Base-by-base conservation (phyloP, 2,797 vertebrate genomes). In the Eleutherodactylus coqui region DNA sequence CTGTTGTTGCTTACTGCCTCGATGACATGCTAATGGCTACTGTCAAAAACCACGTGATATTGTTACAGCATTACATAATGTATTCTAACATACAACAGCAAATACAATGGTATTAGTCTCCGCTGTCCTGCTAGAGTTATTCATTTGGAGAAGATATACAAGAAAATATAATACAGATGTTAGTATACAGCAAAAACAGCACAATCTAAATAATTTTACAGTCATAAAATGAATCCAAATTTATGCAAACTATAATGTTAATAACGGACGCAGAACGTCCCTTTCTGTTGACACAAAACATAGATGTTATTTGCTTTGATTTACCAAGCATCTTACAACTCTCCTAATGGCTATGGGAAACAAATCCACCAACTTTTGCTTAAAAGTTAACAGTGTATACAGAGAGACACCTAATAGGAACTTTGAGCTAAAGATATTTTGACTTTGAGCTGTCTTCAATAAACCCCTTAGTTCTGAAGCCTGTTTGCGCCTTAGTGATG, bases 11-110 rank as follows among this genome's bases (percentile, higher is more conserved):
- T 72, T 77, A 86, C 17, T 77, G 85, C 72, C 58, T 86, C 60
- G 60, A 58, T 70, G 73, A 78, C 75, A 83, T 60, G 38, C 80
- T 70, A 77, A 86, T 86, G 38, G 47, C 8, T 69, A 41, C 73
- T 86, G 85, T 45, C 79, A 83, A 87, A 87, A 55, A 87, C 49
- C 75, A 83, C 49, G 49, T 86, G 85, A 73, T 78, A 58, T 49
- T 78, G 27, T 78, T 70, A 70, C 60, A 70, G 69, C 62, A 78
- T 69, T 70, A 60, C 21, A 55, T 60, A 6, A 82, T 69, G 32
- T 36, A 47, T 1, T 41, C 41, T n/a, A 32, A 72, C 19, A 72
- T n/a, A 72, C 4, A 75, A 34, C n/a, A 69, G 45, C 47, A 47
- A 58, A 53, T 55, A 82, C 67, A n/a, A 41, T 45, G 2, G 55